Evolutionary conservation across 2,888 invertebrate genomes (phyloP).

Genomic region (Hydrotaea cyrtoneurina): DNA sequence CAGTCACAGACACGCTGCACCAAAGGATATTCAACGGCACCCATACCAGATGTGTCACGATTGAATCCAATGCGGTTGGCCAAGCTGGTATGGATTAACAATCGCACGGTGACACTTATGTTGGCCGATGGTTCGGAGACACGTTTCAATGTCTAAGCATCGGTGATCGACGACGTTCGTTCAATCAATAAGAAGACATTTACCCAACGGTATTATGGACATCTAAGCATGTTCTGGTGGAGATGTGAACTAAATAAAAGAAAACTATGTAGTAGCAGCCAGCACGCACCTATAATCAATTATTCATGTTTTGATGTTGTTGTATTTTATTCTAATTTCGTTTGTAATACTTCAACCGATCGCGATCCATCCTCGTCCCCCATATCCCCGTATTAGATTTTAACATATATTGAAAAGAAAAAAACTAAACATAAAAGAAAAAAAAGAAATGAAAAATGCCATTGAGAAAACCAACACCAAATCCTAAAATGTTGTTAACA

Average conservation of each 20-base stretch:
- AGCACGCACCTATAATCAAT: slow-evolving; percentile 19
- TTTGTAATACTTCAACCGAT: slow-evolving; percentile 1
- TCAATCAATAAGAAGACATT: slow-evolving; percentile 31
- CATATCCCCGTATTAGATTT: slow-evolving; percentile 7
- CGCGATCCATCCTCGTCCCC: neutral
- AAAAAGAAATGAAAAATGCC: neutral
- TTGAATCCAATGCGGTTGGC: slow-evolving; percentile 94
- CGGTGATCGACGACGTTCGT: slow-evolving; percentile 31
- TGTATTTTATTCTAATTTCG: slow-evolving; percentile 11
- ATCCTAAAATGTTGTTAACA: slow-evolving; percentile 22
- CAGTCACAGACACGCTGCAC: slow-evolving; percentile 98
- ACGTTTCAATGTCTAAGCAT: slow-evolving; percentile 87
- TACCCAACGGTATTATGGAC: slow-evolving; percentile 66
- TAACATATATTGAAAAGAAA: neutral
- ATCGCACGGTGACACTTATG: slow-evolving; percentile 95
- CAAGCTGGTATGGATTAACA: slow-evolving; percentile 96
- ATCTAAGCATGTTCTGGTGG: slow-evolving; percentile 35
- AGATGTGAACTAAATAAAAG: slow-evolving; percentile 5
- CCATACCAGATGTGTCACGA: slow-evolving; percentile 92
- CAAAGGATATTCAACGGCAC: slow-evolving; percentile 96
- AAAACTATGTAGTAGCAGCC: slow-evolving; percentile 20
- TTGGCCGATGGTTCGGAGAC: slow-evolving; percentile 97
- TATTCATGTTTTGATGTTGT: slow-evolving; percentile 33
- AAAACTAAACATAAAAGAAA: neutral
- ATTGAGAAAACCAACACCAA: slow-evolving; percentile 42